Evolutionary conservation across 2,888 invertebrate genomes (phyloP).

Genomic region (Arrhopalites spinosus): DNA sequence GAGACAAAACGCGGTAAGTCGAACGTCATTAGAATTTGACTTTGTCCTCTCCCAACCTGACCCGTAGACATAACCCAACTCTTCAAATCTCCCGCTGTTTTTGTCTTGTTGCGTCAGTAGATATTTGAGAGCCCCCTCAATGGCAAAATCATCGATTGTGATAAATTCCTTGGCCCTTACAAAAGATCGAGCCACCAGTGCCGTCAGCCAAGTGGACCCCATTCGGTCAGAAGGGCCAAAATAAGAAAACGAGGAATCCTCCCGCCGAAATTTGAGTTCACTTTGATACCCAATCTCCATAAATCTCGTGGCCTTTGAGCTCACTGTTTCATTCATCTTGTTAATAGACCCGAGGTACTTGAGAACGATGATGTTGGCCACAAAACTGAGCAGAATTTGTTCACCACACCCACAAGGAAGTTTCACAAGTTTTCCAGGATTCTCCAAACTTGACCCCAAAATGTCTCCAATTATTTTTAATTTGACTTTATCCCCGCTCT

Average conservation of each 20-base stretch:
- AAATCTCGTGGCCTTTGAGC: slow-evolving; percentile 57
- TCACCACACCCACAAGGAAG: slow-evolving; percentile 42
- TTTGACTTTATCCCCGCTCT: slow-evolving; percentile 35
- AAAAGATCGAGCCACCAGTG: neutral
- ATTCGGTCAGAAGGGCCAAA: slow-evolving; percentile 72
- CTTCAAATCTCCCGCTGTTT: too few species aligned
- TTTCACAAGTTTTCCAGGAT: slow-evolving; percentile 57
- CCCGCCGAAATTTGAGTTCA: slow-evolving; percentile 80
- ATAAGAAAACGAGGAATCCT: slow-evolving; percentile 88
- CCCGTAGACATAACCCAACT: too few species aligned
- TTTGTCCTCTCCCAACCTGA: too few species aligned
- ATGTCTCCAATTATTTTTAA: slow-evolving; percentile 40
- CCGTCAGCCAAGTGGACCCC: slow-evolving; percentile 70
- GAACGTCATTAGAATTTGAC: too few species aligned
- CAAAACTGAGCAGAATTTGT: slow-evolving; percentile 43
- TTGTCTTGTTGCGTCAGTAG: too few species aligned
- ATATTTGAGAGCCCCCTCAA: too few species aligned
- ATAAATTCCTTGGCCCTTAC: neutral
- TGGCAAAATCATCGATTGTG: too few species aligned
- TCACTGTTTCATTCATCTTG: neutral
- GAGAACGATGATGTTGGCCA: slow-evolving; percentile 39
- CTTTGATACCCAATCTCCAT: slow-evolving; percentile 89
- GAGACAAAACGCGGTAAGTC: too few species aligned
- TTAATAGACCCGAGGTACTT: slow-evolving; percentile 36
- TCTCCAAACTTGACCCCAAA: slow-evolving; percentile 32